These are phyloP conservation scores for Diogma glabrata DNA, from an alignment of 2,888 invertebrate species.

Conservation along the genomic window DNA sequence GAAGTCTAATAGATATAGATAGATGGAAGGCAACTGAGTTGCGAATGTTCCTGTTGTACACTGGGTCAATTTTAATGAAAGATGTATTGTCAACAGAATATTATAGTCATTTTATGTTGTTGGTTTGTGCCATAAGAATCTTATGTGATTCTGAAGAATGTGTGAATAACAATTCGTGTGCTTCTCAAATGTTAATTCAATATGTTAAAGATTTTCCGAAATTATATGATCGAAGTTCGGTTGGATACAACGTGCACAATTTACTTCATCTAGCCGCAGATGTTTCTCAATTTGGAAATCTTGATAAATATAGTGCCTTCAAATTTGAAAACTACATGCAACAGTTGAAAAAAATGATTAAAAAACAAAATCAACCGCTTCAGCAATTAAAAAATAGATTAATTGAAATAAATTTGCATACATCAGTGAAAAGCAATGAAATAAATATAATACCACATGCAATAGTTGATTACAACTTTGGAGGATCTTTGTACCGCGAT, in stretches of 20 bases:
- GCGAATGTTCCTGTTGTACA: too few relatives aligned
- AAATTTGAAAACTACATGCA: neutral
- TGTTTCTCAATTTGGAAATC: too few relatives aligned
- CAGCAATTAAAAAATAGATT: neutral
- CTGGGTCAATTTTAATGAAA: too few relatives aligned
- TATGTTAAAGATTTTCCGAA: neutral
- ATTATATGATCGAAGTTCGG: neutral
- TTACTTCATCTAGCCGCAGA: neutral
- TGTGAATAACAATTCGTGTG: neutral
- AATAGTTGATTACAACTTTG: too few relatives aligned
- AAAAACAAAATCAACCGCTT: too few relatives aligned
- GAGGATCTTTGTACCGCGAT: neutral
- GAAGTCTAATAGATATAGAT: neutral
- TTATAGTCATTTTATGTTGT: slow-evolving; percentile 3
- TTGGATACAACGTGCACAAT: neutral
- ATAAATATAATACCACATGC: too few relatives aligned
- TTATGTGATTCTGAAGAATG: slow-evolving; percentile 1
- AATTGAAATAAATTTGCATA: neutral
- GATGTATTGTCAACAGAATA: neutral
- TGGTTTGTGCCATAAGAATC: neutral
- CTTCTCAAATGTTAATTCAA: neutral
- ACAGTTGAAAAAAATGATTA: neutral
- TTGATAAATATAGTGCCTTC: neutral
- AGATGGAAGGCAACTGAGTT: neutral
- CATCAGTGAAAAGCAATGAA: too few relatives aligned